These are phyloP conservation scores for Caenorhabditis briggsae DNA, from an alignment of 1,140 invertebrate species.

Conservation along the genomic window DNA sequence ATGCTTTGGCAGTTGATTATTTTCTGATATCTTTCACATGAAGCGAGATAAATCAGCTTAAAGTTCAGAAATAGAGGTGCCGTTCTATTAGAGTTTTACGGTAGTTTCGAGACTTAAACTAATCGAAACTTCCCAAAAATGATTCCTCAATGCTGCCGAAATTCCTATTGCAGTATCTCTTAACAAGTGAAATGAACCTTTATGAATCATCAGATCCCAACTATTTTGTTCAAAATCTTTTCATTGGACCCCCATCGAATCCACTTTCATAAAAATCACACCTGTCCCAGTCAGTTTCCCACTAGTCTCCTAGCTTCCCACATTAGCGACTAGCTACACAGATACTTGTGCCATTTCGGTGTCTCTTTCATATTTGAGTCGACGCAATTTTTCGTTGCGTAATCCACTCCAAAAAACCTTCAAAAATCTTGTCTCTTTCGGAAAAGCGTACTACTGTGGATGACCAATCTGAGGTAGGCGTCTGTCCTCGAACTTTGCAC, in stretches of 20 bases:
- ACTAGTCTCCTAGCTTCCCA: not conserved
- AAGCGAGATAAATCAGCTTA: no score
- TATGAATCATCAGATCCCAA: no score
- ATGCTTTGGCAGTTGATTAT: no score
- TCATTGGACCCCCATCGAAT: not conserved
- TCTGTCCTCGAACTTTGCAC: constrained; percentile 45
- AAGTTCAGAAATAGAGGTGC: no score
- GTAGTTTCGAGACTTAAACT: no score
- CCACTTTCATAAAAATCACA: not conserved
- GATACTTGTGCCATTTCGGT: not conserved
- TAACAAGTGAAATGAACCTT: no score
- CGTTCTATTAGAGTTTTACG: no score
- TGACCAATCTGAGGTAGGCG: not conserved
- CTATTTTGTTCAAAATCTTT: no score
- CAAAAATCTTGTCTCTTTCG: not conserved
- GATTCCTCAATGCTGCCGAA: no score
- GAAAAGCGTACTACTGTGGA: not conserved
- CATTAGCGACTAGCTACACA: not conserved
- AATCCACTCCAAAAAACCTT: constrained; percentile 47
- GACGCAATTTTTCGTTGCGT: constrained; percentile 31
- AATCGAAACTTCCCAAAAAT: no score
- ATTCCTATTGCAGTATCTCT: no score
- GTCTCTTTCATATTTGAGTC: constrained; percentile 21
- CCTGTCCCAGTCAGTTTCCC: not conserved
- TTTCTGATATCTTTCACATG: no score